Conservation (phyloP, 2,113 vertebrate genomes). For the Burhinus bistriatus region DNA sequence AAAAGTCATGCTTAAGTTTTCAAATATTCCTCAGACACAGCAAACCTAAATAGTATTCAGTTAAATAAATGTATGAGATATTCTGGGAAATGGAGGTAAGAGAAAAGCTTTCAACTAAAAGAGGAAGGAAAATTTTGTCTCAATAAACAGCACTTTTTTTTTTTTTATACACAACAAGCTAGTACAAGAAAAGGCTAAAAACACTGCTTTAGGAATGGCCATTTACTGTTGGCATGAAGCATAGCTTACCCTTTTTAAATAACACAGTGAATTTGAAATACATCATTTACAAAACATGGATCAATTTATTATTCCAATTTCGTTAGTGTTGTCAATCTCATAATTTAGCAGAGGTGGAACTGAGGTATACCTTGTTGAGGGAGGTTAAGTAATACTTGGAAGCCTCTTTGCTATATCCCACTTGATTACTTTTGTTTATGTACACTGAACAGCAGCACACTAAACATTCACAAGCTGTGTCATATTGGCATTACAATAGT, state of each 20-base stretch:
- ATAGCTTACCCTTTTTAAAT: constrained; percentile 77
- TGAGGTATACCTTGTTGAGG: constrained; percentile 99
- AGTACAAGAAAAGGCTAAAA: constrained; percentile 76
- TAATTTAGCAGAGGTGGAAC: constrained; percentile 85
- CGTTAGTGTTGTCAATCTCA: constrained; percentile 85
- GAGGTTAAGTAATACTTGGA: constrained; percentile 96
- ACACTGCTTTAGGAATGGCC: constrained; percentile 84
- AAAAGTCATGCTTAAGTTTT: constrained; percentile 75
- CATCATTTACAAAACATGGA: constrained; percentile 79
- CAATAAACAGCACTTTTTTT: constrained; percentile 68
- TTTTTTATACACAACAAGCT: constrained; percentile 75
- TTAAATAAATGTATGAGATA: constrained; percentile 70
- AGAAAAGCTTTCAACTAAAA: constrained; percentile 69
- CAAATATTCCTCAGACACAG: constrained; percentile 83
- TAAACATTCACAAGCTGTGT: constrained; percentile 99
- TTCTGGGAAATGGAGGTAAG: constrained; percentile 66
- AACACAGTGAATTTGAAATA: constrained; percentile 79
- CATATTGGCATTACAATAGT: constrained; percentile 96
- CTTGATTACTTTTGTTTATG: constrained; percentile 86
- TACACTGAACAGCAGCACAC: constrained; percentile 96
- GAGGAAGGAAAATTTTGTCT: constrained; percentile 52
- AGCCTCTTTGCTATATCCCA: constrained; percentile 88
- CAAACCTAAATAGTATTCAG: constrained; percentile 79
- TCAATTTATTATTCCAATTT: constrained; percentile 75
- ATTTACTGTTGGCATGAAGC: constrained; percentile 79